Conservation (phyloP, 2,888 invertebrate species). For the Orthosia gracilis region DNA sequence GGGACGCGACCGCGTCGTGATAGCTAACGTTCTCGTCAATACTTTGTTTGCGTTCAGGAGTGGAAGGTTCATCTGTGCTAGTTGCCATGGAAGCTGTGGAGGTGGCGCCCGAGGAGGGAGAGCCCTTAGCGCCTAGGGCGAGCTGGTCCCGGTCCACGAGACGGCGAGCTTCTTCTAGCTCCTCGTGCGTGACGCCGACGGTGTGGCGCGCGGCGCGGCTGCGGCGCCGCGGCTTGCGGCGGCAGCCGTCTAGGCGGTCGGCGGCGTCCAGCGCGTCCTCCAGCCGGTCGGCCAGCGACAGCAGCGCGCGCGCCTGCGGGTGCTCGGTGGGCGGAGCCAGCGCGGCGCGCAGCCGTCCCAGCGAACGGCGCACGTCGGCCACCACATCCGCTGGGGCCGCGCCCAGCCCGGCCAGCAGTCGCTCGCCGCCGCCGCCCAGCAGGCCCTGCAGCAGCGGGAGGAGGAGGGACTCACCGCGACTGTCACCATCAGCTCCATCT, state of each 20-base stretch:
- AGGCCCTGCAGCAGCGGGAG: constrained; percentile 93
- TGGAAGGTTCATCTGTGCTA: constrained; percentile 72
- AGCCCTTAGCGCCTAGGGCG: constrained; percentile 69
- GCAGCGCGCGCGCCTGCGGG: constrained; percentile 91
- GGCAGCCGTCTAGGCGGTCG: constrained; percentile 84
- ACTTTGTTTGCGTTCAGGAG: constrained; percentile 81
- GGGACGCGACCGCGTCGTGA: constrained; percentile 77
- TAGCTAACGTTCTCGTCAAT: constrained; percentile 77
- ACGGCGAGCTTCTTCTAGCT: constrained; percentile 94
- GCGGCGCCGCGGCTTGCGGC: constrained; percentile 89
- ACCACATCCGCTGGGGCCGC: constrained; percentile 92
- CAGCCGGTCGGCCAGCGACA: constrained; percentile 93
- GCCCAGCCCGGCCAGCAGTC: constrained; percentile 85
- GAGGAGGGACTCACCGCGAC: constrained; percentile 95
- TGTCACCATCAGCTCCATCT: constrained; percentile 70
- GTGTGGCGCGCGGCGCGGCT: constrained; percentile 94
- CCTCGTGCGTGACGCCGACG: constrained; percentile 95
- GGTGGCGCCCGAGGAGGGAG: constrained; percentile 74
- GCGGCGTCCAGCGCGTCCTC: constrained; percentile 91
- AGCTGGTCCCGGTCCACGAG: constrained; percentile 92
- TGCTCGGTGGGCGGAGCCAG: constrained; percentile 91
- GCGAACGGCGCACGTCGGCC: constrained; percentile 94
- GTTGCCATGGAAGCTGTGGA: constrained; percentile 70
- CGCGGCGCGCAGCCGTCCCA: constrained; percentile 94
- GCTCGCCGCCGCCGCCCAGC: constrained; percentile 89